Base-by-base conservation (phyloP, 2,113 vertebrate species). In the Butorides virescens region DNA sequence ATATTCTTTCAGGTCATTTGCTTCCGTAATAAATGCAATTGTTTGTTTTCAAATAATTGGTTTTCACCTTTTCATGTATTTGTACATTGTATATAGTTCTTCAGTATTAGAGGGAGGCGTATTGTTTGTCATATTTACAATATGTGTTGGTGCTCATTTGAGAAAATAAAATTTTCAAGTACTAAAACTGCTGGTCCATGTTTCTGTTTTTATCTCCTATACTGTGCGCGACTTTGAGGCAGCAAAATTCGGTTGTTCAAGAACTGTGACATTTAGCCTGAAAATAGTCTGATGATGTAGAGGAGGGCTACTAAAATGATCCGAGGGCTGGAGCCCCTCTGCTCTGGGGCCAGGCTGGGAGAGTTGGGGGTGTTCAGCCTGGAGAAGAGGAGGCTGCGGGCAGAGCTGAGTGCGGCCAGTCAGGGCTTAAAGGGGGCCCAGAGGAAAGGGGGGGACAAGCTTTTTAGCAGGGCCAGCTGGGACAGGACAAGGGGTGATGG, bases 111-210 rank as follows among this genome's bases (percentile, higher is more conserved):
- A 97, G 94, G 95, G 97, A 98, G 97, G 96, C 93, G 79, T 95
- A 94, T 98, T 97, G 96, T 98, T 98, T 98, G 98, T 98, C 97
- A 94, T 96, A 97, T 98, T 98, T 98, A 98, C 97, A 93, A 97
- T 97, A 97, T 98, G 98, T 98, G 98, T 98, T 98, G 98, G 98
- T 98, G 98, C 98, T 98, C 98, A 98, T 98, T 98, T 98, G 98
- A 98, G 98, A 98, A 98, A 98, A 98, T 98, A 98, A 98, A 98
- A 96, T 98, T 98, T 98, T 98, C 98, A 96, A 98, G 97, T 98
- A 98, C 97, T 97, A 98, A 96, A 93, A 55, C 10, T 49, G 65
- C 84, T 59, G 56, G 1, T 47, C 37, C 42, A 0, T 1, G 26
- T 39, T 39, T 30, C 32, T 81, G 61, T 20, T 75, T 27, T 8